Percentiles rank a stretch among this genome's conserved stretches.
These are phyloP conservation scores for Lithobates sylvaticus DNA, from an alignment of 2,797 vertebrate genomes.

Conservation along the genomic window DNA sequence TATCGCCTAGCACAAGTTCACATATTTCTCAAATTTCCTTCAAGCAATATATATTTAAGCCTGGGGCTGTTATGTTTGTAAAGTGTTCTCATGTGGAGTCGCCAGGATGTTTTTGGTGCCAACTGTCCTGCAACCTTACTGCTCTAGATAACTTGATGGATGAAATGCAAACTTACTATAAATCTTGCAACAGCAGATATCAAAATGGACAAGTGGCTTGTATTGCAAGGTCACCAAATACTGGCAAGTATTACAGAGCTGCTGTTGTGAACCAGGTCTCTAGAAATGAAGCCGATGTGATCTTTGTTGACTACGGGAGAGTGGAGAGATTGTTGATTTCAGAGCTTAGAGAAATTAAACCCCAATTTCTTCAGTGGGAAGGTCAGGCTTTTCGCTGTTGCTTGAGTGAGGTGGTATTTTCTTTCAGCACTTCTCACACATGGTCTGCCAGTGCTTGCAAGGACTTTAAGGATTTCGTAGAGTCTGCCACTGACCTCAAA, in stretches of 20 bases:
- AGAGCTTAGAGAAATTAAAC: slow-evolving; percentile 79
- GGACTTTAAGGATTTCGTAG: slow-evolving; percentile 76
- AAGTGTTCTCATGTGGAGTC: slow-evolving; percentile 77
- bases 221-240: slow-evolving; percentile 74
- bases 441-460: slow-evolving; percentile 73
- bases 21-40: slow-evolving; percentile 56
- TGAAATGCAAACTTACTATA: slow-evolving; percentile 83
- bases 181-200: slow-evolving; percentile 70
- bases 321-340: slow-evolving; percentile 72
- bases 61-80: slow-evolving; percentile 81
- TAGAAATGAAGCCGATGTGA: slow-evolving; percentile 67
- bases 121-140: slow-evolving; percentile 72
- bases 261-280: slow-evolving; percentile 72
- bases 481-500: slow-evolving; percentile 64
- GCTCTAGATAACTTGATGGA: slow-evolving; percentile 83
- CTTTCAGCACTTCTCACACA: slow-evolving; percentile 62
- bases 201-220: slow-evolving; percentile 77
- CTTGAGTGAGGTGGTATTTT: slow-evolving; percentile 75
- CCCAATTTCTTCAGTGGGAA: slow-evolving; percentile 80
- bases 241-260: slow-evolving; percentile 87
- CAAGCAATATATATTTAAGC: slow-evolving; percentile 77
- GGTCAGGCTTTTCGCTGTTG: slow-evolving; percentile 86
- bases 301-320: slow-evolving; percentile 86
- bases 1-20: not conserved
- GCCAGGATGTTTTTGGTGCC: slow-evolving; percentile 89